Percentiles rank a stretch among this genome's conserved stretches.
Evolutionary conservation across 2,113 vertebrate species (phyloP).

Genomic region (Gorsachius goisagi): DNA sequence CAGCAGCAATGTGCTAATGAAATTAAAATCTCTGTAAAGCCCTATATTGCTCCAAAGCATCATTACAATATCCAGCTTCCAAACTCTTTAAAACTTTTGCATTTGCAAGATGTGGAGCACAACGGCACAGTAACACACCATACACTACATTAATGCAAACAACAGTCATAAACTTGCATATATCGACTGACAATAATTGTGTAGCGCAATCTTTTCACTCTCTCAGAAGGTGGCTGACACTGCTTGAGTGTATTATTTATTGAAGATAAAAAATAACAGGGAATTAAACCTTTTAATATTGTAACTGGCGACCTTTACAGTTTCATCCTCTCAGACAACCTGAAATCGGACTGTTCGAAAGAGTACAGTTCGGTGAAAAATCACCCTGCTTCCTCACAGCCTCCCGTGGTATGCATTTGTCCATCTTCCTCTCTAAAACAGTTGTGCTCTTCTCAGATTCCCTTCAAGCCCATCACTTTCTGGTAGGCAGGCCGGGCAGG

Average conservation of each 20-base stretch:
- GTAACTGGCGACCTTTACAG: neutral
- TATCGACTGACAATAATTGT: neutral
- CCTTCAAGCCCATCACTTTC: neutral
- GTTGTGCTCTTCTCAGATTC: neutral
- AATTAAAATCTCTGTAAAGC: neutral
- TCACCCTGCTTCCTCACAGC: neutral
- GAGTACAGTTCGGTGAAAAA: neutral
- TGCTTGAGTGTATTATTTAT: neutral
- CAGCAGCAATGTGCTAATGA: neutral
- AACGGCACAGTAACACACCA: neutral
- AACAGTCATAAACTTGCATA: neutral
- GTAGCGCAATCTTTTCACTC: neutral
- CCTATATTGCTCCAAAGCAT: neutral
- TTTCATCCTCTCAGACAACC: neutral
- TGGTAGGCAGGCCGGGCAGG: neutral
- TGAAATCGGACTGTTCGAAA: neutral
- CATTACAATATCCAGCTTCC: neutral
- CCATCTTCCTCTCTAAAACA: neutral
- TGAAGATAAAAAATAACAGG: neutral
- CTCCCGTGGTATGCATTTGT: accelerated
- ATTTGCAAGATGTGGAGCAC: neutral
- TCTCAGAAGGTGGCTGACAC: neutral
- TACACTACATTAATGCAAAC: neutral
- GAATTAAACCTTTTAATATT: neutral
- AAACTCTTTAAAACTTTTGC: neutral